These are phyloP conservation scores for Lagria hirta DNA, from an alignment of 2,888 invertebrate genomes.

Conservation along the genomic window DNA sequence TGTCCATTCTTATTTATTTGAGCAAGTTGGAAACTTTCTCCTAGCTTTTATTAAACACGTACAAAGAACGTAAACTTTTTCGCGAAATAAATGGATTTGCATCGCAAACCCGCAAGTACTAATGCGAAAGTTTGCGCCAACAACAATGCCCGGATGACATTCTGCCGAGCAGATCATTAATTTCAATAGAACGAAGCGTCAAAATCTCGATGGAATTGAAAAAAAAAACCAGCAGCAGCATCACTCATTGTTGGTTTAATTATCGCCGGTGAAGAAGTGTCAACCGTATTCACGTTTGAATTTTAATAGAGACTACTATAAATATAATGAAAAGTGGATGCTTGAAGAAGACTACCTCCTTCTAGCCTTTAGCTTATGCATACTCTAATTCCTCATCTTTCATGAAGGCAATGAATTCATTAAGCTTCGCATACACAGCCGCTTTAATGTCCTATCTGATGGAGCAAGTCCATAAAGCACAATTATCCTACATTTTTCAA, in stretches of 20 bases:
- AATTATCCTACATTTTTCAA: conserved; percentile 19
- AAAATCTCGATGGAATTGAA: conserved; percentile 1
- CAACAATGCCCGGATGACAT: conserved; percentile 11
- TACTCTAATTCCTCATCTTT: conserved; percentile 30
- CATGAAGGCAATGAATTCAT: conserved; percentile 38
- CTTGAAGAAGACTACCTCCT: conserved; percentile 7
- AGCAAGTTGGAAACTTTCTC: conserved; percentile 24
- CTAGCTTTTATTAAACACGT: conserved; percentile 31
- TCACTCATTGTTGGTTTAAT: conserved; percentile 1
- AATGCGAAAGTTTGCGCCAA: conserved; percentile 23
- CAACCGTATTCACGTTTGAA: conserved; percentile 14
- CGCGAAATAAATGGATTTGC: conserved; percentile 29
- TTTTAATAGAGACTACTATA: conserved; percentile 17
- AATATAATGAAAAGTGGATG: conserved; percentile 14
- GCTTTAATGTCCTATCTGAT: conserved; percentile 42
- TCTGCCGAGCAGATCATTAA: conserved; percentile 9
- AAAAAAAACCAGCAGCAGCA: conserved; percentile 3
- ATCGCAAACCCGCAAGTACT: conserved; percentile 15
- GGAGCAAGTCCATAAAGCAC: conserved; percentile 32
- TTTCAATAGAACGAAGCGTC: conserved; percentile 10
- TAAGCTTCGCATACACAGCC: conserved; percentile 32
- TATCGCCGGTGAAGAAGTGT: conserved; percentile 1
- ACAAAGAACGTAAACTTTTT: conserved; percentile 29
- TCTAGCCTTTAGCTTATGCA: conserved; percentile 10
- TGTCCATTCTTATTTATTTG: conserved; percentile 32